These are phyloP conservation scores for Gallinago nigripennis DNA, from an alignment of 2,797 vertebrate species.

Conservation along the genomic window DNA sequence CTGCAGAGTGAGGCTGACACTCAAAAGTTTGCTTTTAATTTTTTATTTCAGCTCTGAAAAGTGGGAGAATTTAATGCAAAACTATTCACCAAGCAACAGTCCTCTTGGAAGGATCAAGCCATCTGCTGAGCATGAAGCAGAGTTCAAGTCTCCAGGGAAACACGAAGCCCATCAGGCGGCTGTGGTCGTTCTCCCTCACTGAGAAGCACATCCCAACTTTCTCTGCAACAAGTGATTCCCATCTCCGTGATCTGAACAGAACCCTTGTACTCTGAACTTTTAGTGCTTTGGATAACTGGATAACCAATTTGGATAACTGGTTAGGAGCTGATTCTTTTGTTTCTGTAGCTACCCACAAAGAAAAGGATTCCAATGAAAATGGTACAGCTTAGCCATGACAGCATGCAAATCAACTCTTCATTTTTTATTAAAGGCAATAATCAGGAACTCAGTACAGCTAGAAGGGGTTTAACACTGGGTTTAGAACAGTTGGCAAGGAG, in stretches of 20 bases:
- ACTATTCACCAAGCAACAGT: background rate
- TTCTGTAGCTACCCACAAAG: background rate
- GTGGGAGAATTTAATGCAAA: background rate
- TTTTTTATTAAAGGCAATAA: background rate
- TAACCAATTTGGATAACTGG: background rate
- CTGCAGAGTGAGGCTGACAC: background rate
- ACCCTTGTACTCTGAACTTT: background rate
- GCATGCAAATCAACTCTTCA: background rate
- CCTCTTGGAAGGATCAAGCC: background rate
- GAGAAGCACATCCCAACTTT: rapidly evolving
- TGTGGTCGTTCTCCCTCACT: background rate
- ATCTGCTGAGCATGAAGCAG: background rate
- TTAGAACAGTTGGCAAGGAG: background rate
- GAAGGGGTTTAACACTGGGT: background rate
- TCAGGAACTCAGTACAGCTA: background rate
- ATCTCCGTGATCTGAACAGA: background rate
- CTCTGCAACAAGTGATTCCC: background rate
- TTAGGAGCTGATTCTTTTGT: background rate
- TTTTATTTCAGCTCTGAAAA: background rate
- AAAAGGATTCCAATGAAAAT: background rate
- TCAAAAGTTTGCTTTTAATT: background rate
- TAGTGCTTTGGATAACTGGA: background rate
- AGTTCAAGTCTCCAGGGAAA: background rate
- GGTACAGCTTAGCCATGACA: background rate
- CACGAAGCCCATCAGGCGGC: background rate